Evolutionary conservation across 2,797 vertebrate species (phyloP).

Genomic region (Coregonus ussuriensis): DNA sequence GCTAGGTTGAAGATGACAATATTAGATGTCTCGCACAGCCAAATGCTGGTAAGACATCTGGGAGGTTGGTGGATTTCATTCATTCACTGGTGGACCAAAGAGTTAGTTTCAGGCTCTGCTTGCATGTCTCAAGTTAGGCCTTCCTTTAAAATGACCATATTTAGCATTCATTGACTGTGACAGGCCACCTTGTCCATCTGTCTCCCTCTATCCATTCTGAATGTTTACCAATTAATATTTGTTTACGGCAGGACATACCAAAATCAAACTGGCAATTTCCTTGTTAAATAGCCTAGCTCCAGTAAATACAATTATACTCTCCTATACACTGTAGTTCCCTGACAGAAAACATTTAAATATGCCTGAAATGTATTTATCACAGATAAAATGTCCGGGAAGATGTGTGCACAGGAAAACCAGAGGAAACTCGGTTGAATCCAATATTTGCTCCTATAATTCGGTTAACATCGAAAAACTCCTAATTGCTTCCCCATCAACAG

Average conservation of each 20-base stretch:
- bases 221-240: constrained; percentile 65
- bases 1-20: too few relatives aligned
- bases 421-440: constrained; percentile 66
- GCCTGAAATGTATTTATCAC: constrained; percentile 63
- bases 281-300: constrained; percentile 51
- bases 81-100: neutral
- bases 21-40: neutral
- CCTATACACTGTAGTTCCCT: constrained; percentile 42
- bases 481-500: constrained; percentile 67
- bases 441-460: constrained; percentile 73
- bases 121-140: neutral
- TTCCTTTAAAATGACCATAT: constrained; percentile 37
- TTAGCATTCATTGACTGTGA: constrained; percentile 57
- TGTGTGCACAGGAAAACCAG: constrained; percentile 58
- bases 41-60: neutral
- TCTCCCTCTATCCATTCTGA: constrained; percentile 53
- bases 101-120: neutral
- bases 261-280: constrained; percentile 68
- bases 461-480: constrained; percentile 68
- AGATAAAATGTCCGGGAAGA: constrained; percentile 52
- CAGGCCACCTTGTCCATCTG: constrained; percentile 53
- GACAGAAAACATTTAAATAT: constrained; percentile 60
- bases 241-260: constrained; percentile 53
- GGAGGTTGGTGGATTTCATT: neutral
- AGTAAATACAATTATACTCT: constrained; percentile 58